Percentiles rank a stretch among this genome's conserved stretches.
phyloP scores from a whole-genome alignment of 1,140 invertebrate species.

The Caenorhabditis elegans region DNA sequence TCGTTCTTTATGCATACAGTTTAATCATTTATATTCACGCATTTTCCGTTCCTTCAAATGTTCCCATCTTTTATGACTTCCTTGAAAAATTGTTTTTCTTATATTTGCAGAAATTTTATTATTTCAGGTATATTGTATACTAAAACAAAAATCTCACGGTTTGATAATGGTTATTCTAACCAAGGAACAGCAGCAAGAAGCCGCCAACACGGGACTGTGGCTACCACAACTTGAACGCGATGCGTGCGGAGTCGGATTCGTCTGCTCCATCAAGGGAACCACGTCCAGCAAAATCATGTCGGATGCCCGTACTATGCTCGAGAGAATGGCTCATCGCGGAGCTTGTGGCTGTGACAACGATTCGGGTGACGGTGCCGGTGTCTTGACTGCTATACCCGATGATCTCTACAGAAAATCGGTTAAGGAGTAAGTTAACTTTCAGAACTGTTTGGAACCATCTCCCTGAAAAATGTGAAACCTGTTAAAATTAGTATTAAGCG shows the following conservation, averaged over 20 bases:
- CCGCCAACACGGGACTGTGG: constrained; percentile 79
- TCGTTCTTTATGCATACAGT: background rate
- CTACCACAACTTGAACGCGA: constrained; percentile 89
- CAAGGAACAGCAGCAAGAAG: constrained; percentile 56
- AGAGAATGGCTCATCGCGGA: constrained; percentile 96
- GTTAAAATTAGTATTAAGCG: no score
- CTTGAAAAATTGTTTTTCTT: background rate
- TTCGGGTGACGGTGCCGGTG: constrained; percentile 95
- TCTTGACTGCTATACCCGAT: constrained; percentile 92
- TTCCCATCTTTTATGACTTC: background rate
- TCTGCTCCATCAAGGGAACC: constrained; percentile 92
- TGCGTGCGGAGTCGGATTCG: constrained; percentile 96
- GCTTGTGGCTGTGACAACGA: constrained; percentile 98
- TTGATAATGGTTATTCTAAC: constrained; percentile 60
- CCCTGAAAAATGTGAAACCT: no score
- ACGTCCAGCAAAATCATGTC: constrained; percentile 88
- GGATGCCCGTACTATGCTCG: constrained; percentile 87
- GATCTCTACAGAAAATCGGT: constrained; percentile 82
- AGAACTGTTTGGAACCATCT: no score
- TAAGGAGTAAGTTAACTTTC: constrained; percentile 70
- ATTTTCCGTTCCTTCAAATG: background rate
- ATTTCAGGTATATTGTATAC: background rate
- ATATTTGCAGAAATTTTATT: background rate
- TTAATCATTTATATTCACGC: background rate
- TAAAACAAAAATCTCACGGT: background rate